Conservation (phyloP, 1,140 invertebrate species). For the Melitaea cinxia region DNA sequence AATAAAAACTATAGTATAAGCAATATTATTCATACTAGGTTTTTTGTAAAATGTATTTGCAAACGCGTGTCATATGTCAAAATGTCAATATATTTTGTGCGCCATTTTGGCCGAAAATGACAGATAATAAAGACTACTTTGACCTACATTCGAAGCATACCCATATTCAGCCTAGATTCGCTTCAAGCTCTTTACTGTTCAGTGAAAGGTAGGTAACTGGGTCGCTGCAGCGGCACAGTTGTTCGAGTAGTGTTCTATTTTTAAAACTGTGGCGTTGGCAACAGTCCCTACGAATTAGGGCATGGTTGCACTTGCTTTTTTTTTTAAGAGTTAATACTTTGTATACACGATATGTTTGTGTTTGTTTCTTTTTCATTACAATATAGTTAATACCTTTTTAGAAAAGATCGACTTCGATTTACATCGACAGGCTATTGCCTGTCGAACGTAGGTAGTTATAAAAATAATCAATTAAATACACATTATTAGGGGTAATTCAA, state of each 20-base stretch:
- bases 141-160: conserved; percentile 20
- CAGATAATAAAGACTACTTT: conserved; percentile 7
- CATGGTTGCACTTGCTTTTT: conserved; percentile 23
- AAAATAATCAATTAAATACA: too few relatives aligned
- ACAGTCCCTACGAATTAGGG: conserved; percentile 44
- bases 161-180: conserved; percentile 8
- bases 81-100: not conserved
- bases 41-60: too few relatives aligned
- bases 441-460: too few relatives aligned
- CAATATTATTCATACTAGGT: too few relatives aligned
- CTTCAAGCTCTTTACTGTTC: conserved; percentile 29
- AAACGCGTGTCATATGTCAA: too few relatives aligned
- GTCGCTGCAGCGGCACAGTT: conserved; percentile 49
- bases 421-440: too few relatives aligned
- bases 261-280: conserved; percentile 50
- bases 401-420: too few relatives aligned
- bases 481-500: too few relatives aligned
- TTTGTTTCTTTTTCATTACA: not conserved
- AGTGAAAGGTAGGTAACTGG: conserved; percentile 37
- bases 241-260: conserved; percentile 48
- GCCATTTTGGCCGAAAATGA: not conserved
- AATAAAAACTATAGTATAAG: too few relatives aligned
- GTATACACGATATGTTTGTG: not conserved
- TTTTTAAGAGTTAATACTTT: conserved; percentile 6
- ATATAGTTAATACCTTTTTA: not conserved